Conservation (phyloP, 30 jellyfish, hydroid and myxozoan species). For the Pseudorhiza aurosa region DNA sequence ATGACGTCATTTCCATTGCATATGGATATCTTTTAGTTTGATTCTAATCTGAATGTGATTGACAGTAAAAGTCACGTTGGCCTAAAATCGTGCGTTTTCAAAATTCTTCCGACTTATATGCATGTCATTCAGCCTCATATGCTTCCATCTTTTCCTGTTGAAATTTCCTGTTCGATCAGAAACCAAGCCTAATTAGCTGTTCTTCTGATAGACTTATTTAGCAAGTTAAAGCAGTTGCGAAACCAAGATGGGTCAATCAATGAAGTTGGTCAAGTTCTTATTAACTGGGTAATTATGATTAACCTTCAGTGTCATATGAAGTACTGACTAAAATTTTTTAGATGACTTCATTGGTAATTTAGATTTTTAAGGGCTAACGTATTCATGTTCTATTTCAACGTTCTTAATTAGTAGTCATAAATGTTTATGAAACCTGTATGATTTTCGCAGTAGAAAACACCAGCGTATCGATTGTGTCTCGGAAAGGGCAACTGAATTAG, state of each 20-base stretch:
- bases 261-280: constrained; percentile 77
- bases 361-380: too few relatives aligned
- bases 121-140: background rate
- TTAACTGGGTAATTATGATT: constrained; percentile 82
- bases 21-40: too few relatives aligned
- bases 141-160: background rate
- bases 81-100: background rate
- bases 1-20: background rate
- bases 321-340: too few relatives aligned
- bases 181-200: too few relatives aligned
- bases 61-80: background rate
- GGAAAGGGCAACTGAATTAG: too few relatives aligned
- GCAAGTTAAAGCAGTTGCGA: constrained; percentile 57
- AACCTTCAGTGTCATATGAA: background rate
- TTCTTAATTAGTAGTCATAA: too few relatives aligned
- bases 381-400: too few relatives aligned
- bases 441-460: too few relatives aligned
- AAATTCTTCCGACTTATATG: background rate
- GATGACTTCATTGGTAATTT: too few relatives aligned
- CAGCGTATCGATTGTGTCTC: too few relatives aligned
- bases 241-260: constrained; percentile 86
- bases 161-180: background rate
- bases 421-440: too few relatives aligned
- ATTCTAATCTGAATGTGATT: background rate
- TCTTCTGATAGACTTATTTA: constrained; percentile 59